Percentiles rank a stretch among this genome's conserved stretches.
phyloP scores from a whole-genome alignment of 2,888 invertebrate genomes.

The Hydroisotoma schaefferi region DNA sequence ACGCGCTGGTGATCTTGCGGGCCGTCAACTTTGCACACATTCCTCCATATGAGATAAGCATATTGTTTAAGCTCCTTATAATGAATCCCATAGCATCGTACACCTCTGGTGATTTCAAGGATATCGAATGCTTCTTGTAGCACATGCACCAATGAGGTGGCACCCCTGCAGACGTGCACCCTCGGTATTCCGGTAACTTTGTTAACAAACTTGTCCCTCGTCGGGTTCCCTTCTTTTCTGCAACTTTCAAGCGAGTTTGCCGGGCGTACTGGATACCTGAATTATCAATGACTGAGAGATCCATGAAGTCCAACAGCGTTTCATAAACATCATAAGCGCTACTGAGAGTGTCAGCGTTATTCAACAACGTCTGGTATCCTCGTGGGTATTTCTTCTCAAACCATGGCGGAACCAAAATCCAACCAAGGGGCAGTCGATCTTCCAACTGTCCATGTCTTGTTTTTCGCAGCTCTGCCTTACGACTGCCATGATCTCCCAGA shows the following conservation, averaged over 20 bases:
- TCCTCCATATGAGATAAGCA: not conserved
- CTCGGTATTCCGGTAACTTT: slow-evolving; percentile 66
- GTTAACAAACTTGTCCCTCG: slow-evolving; percentile 73
- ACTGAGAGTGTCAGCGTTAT: slow-evolving; percentile 57
- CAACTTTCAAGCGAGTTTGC: slow-evolving; percentile 8
- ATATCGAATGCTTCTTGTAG: slow-evolving; percentile 62
- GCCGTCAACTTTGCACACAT: not conserved
- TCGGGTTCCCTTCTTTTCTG: slow-evolving; percentile 26
- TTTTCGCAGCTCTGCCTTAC: slow-evolving; percentile 57
- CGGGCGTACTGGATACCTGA: not conserved
- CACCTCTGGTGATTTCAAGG: not conserved
- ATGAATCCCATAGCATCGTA: slow-evolving; percentile 2
- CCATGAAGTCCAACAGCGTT: slow-evolving; percentile 67
- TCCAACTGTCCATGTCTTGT: slow-evolving; percentile 52
- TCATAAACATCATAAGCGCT: slow-evolving; percentile 81
- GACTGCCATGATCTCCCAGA: slow-evolving; percentile 54
- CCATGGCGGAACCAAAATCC: slow-evolving; percentile 69
- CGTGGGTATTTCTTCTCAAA: slow-evolving; percentile 18
- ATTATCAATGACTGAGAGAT: slow-evolving; percentile 17
- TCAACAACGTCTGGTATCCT: slow-evolving; percentile 62
- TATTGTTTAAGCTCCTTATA: not conserved
- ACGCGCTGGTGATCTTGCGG: not conserved
- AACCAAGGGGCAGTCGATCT: slow-evolving; percentile 54
- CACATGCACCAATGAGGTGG: slow-evolving; percentile 86
- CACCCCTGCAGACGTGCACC: slow-evolving; percentile 72